Conservation (phyloP, 2,113 vertebrate species). For the Dolichotis patagonum region DNA sequence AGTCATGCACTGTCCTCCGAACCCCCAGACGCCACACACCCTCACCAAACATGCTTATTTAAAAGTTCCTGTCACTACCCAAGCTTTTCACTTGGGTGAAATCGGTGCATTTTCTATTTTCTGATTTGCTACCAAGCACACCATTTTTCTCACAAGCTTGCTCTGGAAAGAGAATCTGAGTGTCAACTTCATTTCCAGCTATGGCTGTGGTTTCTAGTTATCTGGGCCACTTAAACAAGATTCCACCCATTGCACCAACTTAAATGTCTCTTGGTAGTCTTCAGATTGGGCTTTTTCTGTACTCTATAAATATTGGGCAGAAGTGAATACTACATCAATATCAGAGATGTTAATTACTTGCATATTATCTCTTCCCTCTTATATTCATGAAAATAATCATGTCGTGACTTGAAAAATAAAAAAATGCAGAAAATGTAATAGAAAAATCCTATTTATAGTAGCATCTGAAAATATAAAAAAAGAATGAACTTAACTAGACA, state of each 20-base stretch:
- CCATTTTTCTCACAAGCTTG: background rate
- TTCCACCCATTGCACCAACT: background rate
- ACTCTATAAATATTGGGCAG: background rate
- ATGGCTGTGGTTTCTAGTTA: background rate
- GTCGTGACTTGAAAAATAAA: background rate
- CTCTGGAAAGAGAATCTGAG: background rate
- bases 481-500: background rate
- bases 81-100: background rate
- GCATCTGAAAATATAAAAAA: background rate
- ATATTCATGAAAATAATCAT: conserved; percentile 10
- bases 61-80: background rate
- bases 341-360: background rate
- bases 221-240: background rate
- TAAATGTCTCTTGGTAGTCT: background rate
- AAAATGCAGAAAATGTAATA: background rate
- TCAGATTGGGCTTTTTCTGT: background rate
- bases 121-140: background rate
- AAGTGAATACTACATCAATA: background rate
- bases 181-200: background rate
- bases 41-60: background rate
- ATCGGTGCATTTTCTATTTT: background rate
- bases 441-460: background rate
- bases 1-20: background rate
- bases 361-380: background rate
- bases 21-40: background rate